These are phyloP conservation scores for Yponomeuta sedellus DNA, from an alignment of 2,888 invertebrate genomes.

Conservation along the genomic window DNA sequence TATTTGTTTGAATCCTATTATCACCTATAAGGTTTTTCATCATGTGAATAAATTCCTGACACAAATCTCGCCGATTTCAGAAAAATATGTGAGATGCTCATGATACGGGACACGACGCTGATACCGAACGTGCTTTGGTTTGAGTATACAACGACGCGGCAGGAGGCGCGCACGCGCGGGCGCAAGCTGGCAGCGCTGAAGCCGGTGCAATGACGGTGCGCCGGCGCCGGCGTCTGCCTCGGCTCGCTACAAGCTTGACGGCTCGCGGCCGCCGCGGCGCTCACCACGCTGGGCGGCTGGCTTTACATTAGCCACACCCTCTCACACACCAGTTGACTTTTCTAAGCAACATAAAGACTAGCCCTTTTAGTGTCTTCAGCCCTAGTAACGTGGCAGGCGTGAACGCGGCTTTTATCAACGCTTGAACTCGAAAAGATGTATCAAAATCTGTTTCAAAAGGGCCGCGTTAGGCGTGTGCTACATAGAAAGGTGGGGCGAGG, in stretches of 20 bases:
- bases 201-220: slow-evolving; percentile 85
- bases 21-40: no score
- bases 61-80: slow-evolving; percentile 63
- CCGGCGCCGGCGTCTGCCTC: slow-evolving; percentile 40
- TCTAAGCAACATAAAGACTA: not conserved
- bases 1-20: no score
- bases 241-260: slow-evolving; percentile 69
- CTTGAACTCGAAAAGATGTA: no score
- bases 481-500: no score
- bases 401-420: no score
- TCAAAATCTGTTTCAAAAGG: no score
- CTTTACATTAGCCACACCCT: slow-evolving; percentile 21
- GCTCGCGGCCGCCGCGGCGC: slow-evolving; percentile 51
- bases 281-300: slow-evolving; percentile 54
- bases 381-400: no score
- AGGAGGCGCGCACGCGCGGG: slow-evolving; percentile 87
- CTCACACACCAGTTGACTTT: slow-evolving; percentile 10
- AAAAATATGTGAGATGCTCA: slow-evolving; percentile 88
- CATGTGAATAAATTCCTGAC: no score
- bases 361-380: no score
- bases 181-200: slow-evolving; percentile 88
- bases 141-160: slow-evolving; percentile 91
- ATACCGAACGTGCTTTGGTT: slow-evolving; percentile 96
- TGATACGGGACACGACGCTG: slow-evolving; percentile 91
- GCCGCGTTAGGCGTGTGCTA: no score